Base-by-base conservation (phyloP, 2,888 invertebrate species). In the Phasia obesa region DNA sequence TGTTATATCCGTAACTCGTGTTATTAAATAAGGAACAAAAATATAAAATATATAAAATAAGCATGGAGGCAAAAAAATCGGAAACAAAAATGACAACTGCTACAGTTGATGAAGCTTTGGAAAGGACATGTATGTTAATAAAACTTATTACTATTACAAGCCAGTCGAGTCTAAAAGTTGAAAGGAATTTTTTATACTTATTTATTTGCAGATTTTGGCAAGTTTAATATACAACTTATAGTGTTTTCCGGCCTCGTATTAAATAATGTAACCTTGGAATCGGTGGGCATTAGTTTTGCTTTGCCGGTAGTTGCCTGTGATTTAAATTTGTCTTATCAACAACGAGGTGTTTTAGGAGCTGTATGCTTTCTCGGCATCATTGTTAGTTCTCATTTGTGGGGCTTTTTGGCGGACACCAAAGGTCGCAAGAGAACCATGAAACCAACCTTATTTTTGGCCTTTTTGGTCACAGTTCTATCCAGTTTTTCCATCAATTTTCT, bases 351-450 rank as follows among this genome's bases (percentile, higher is more conserved):
- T 70, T 86, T 92, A 25, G 90, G 89, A 23, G 91, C 91, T 17
- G 86, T 89, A 4, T 89, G 90, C 11, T 91, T 92, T 85, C 85
- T 90, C 21, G 92, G 92, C 86, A 92, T 93, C 80, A 92, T 93
- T 27, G 85, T 91, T 3, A 92, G 93, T 70, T 93, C 93, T 1
- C 92, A 93, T 87, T 86, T 93, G 42, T 93, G 93, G 93, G 93
- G 93, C 23, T 92, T 92, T 85, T 85, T 93, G 55, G 93, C 93
- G 0, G 93, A 93, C 85, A 92, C 92, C 4, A 90, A 88, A 74
- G 93, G 93, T 6, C 87, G 93, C 53, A 90, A 91, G 84, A 91
- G 88, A 21, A 90, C 91, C 4, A 90, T 93, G 73, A 87, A 92
- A n/a, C 88, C 92, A 27, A 91, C 93, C 49, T 88, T 93, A 51